Base-by-base conservation (phyloP, 2,113 vertebrate species). In the Stercorarius parasiticus region DNA sequence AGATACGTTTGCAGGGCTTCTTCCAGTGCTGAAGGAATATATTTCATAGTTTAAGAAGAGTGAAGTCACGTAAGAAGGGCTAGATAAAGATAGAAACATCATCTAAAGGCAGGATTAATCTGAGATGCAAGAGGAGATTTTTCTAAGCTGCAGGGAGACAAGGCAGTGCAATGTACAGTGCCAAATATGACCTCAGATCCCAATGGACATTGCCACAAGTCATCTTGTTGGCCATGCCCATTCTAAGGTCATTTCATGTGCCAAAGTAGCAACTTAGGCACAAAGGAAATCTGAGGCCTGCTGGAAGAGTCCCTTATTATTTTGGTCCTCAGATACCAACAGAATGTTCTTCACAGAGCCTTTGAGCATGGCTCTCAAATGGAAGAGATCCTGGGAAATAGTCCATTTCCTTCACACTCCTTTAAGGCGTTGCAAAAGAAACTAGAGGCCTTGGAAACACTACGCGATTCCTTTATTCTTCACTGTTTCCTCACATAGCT, bases 101-200 rank as follows among this genome's bases (percentile, higher is more conserved):
- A 81, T 47, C 65, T 94, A 81, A 90, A 90, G 61, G 65, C 90
- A 87, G 38, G 66, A 88, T 77, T 72, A 96, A 59, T 83, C 64
- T 47, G 55, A 88, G 65, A 43, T 43, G 43, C 40, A 85, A 82
- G 34, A 94, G 18, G 52, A 87, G 55, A 72, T 11, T 74, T 66
- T 79, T 59, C 56, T 64, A 56, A 93, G 55, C 55, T 93, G 58
- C 71, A 80, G 45, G 86, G 40, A 82, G 27, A 77, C n/a, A 61
- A 77, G 17, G 29, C 11, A 74, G 47, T 21, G 42, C 43, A 72
- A 80, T 11, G 18, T 15, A 50, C 22, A 76, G 49, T 32, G 84
- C 66, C 74, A 88, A 71, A 82, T 85, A 29, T 0, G 20, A 86
- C 18, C 65, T n/a, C 18, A 80, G 74, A 91, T 91, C 30, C 49